phyloP scores from a whole-genome alignment of 2,797 vertebrate species.

The Sparidentex hasta region DNA sequence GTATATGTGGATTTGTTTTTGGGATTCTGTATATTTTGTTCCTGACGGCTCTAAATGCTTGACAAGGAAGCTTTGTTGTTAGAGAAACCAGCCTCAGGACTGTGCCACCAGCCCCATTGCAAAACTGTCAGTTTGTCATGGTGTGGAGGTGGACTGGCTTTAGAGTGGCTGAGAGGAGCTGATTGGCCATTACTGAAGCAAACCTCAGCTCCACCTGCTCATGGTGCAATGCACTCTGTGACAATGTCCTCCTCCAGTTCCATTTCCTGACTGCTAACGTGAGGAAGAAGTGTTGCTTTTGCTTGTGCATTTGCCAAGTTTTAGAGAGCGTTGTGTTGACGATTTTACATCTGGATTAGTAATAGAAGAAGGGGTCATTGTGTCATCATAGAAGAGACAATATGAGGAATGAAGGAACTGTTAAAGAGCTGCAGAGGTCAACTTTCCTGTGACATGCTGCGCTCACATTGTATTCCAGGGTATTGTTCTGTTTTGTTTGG shows the following conservation, averaged over 20 bases:
- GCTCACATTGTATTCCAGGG: not conserved
- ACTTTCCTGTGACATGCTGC: not conserved
- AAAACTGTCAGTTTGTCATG: constrained; percentile 14
- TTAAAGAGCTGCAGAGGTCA: not conserved
- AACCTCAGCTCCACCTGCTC: not conserved
- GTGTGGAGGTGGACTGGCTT: constrained; percentile 16
- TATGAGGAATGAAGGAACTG: not conserved
- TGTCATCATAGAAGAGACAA: not conserved
- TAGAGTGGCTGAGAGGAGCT: not conserved
- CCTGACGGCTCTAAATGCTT: not conserved
- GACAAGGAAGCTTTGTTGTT: not conserved
- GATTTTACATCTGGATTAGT: not conserved
- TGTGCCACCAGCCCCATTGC: constrained; percentile 13
- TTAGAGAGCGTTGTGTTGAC: not conserved
- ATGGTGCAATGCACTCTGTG: not conserved
- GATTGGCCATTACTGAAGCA: constrained; percentile 18
- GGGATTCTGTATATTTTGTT: not conserved
- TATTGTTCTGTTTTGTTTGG: not conserved
- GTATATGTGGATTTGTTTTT: constrained; percentile 3
- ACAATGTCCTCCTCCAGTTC: not conserved
- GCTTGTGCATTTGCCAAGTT: not conserved
- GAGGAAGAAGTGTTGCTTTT: not conserved
- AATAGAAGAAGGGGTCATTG: not conserved
- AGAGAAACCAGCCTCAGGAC: constrained; percentile 11
- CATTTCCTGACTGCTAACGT: not conserved